phyloP scores from a whole-genome alignment of 2,888 invertebrate species.

The Mayetiola destructor region DNA sequence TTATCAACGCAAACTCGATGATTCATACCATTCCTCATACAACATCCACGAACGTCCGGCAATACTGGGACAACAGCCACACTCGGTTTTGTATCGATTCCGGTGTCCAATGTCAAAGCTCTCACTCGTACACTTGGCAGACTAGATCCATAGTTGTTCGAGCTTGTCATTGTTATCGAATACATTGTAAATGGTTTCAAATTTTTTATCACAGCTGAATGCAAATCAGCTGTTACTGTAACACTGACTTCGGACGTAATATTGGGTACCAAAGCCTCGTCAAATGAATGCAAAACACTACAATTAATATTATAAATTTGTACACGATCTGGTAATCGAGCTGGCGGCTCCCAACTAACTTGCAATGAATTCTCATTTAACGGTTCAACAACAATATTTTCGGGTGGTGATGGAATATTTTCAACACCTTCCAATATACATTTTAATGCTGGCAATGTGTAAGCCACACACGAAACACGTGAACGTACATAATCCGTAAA shows the following conservation, averaged over 20 bases:
- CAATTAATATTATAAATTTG: constrained; percentile 56
- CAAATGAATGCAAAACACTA: constrained; percentile 54
- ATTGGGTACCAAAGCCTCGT: constrained; percentile 32
- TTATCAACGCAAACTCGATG: constrained; percentile 62
- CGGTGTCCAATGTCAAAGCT: constrained; percentile 53
- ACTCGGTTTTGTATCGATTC: constrained; percentile 43
- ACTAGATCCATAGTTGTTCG: constrained; percentile 60
- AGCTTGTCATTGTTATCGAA: constrained; percentile 57
- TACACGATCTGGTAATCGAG: constrained; percentile 47
- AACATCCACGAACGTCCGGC: constrained; percentile 63
- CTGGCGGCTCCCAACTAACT: constrained; percentile 55
- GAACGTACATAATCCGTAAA: constrained; percentile 72
- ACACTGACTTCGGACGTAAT: constrained; percentile 34
- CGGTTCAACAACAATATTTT: constrained; percentile 55
- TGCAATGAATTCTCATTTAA: constrained; percentile 56
- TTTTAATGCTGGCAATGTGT: constrained; percentile 66
- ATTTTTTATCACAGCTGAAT: constrained; percentile 44
- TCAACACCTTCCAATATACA: constrained; percentile 68
- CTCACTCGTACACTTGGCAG: constrained; percentile 59
- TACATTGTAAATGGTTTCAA: constrained; percentile 70
- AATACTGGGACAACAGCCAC: constrained; percentile 49
- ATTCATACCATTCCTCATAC: constrained; percentile 53
- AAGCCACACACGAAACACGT: constrained; percentile 69
- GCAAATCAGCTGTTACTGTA: constrained; percentile 45
- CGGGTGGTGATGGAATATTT: constrained; percentile 55